Base-by-base conservation (phyloP, 2,113 vertebrate species). In the Sinocyclocheilus maitianheensis region DNA sequence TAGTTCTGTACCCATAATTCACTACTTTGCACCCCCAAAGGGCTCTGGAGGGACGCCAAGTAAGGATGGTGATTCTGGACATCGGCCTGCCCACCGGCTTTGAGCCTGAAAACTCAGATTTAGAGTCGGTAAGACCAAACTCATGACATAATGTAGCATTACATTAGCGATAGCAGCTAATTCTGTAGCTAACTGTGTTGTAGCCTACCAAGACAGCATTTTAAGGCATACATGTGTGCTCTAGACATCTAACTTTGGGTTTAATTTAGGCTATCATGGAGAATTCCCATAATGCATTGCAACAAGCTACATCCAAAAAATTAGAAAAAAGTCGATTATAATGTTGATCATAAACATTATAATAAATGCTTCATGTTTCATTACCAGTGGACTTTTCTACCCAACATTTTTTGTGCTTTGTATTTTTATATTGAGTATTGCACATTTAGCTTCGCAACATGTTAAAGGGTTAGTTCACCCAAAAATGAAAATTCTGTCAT, bases 51-150 rank as follows among this genome's bases (percentile, higher is more conserved):
- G 88, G 87, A 46, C 86, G 67, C n/a, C 94, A 94, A 55, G 90
- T 94, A 58, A 90, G 94, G 86, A 95, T 95, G 95, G 94, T 90
- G 11, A 88, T 95, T 55, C 85, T 95, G 80, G 95, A 95, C 34
- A 88, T 95, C 81, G 93, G 90, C 53, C 89, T 95, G 4, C 95
- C 95, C 5, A 94, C 95, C 0, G 94, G 95, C 24, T 95, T 95
- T 88, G 94, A 91, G 37, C 94, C 94, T 26, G 92, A 95, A 77
- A 93, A 91, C 87, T 89, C 92, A 0, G 95, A 95, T 85, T 90
- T 95, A 84, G 93, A 95, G 83, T 78, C 82, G 94, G 95, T 95
- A 88, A 90, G 55, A 55, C 24, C 62, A 82, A 26, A 34, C 18
- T 43, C 8, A 2, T 77, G n/a, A 62, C 51, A 69, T 40, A 20